Evolutionary conservation across 2,113 vertebrate genomes (phyloP), one percentile per base, ranked within the genome.

Genomic region (Nematolebias whitei): DNA sequence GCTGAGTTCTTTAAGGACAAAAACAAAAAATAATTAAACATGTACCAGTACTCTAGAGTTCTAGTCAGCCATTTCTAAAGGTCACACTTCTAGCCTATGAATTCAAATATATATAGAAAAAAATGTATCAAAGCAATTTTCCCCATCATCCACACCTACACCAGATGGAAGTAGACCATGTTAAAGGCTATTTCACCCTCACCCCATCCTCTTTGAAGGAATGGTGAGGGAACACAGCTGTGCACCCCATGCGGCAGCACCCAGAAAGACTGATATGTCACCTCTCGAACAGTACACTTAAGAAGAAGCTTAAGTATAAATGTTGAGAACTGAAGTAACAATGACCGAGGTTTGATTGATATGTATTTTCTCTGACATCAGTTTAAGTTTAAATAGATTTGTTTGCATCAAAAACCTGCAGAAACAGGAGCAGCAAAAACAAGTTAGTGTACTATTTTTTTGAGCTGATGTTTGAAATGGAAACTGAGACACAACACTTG

Each of bases 81-180:
- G 90, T 92, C 90, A 88, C 83, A 79, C 84, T 78, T 84, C 81
- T 83, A 87, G 85, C 82, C 79, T 24, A 41, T 68, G 85, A 89
- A 87, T 87, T 87, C 68, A 80, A 83, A 82, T 88, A 85, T 82
- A 85, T 86, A 84, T 76, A 71, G 83, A 85, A 83, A 90, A 82
- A 78, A 87, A 81, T n/a, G 86, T 88, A 91, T 89, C 84, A 87
- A 90, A 87, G 88, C 87, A 82, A 89, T 92, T 91, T 82, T 80
- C 67, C 54, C 62, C 58, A 63, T 57, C 51, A 62, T 76, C 59
- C 71, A 80, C 43, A 71, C 74, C 72, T 56, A 70, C n/a, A 61
- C 62, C 32, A 22, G 59, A 80, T 65, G 65, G 68, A 73, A 65
- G 62, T 62, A 71, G 84, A 65, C 85, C 68, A 67, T 61, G 59